Evolutionary conservation across 1,140 invertebrate species (phyloP).

Genomic region (Portunus trituberculatus): DNA sequence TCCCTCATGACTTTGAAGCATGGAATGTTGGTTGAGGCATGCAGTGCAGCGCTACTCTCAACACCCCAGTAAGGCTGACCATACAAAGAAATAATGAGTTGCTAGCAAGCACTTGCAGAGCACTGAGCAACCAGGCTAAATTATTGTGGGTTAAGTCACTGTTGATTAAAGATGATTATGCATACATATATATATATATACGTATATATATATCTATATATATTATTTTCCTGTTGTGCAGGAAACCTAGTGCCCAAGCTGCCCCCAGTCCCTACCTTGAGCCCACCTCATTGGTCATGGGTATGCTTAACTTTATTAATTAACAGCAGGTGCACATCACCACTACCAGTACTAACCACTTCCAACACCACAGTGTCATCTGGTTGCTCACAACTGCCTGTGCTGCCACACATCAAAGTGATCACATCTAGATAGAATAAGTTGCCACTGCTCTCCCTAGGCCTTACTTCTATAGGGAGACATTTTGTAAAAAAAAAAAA

Average conservation of each 20-base stretch:
- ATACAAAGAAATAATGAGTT: constrained; percentile 45
- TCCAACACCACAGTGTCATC: neutral
- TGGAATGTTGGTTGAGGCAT: constrained; percentile 73
- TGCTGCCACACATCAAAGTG: constrained; percentile 31
- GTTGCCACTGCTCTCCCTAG: constrained; percentile 73
- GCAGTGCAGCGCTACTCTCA: constrained; percentile 64
- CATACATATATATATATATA: neutral
- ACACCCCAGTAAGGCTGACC: constrained; percentile 35
- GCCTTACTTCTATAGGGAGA: constrained; percentile 72
- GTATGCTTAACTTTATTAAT: constrained; percentile 8
- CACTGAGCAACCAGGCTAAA: constrained; percentile 32
- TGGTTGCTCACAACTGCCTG: neutral
- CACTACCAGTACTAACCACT: neutral
- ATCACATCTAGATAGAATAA: constrained; percentile 69
- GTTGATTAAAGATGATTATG: neutral
- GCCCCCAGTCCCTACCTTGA: neutral
- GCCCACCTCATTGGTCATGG: neutral
- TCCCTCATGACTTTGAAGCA: constrained; percentile 48
- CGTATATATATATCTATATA: neutral
- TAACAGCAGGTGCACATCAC: neutral
- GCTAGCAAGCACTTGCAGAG: constrained; percentile 50
- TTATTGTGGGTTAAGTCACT: constrained; percentile 31
- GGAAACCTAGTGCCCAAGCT: constrained; percentile 27
- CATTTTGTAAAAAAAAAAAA: constrained; percentile 66
- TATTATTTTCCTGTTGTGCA: constrained; percentile 51